Percentiles rank a stretch among this genome's conserved stretches.
phyloP scores from a whole-genome alignment of 2,113 vertebrate genomes.

The Chaetops frenatus region DNA sequence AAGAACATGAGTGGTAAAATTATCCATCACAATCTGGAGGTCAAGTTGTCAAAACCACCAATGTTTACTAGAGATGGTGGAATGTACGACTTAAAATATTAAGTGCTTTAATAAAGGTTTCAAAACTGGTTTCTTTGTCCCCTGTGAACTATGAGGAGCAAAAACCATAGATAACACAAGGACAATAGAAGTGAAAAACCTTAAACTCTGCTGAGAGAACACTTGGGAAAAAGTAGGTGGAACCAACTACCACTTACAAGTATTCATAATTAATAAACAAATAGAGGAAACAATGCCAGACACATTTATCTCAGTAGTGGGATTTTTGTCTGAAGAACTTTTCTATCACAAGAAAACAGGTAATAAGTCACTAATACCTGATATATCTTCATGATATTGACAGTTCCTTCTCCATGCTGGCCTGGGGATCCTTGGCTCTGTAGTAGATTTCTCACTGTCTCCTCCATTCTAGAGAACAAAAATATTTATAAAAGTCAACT shows the following conservation, averaged over 20 bases:
- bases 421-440: conserved; percentile 81
- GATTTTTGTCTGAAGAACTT: neutral
- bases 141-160: neutral
- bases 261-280: neutral
- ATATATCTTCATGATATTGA: conserved; percentile 81
- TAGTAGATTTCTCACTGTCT: conserved; percentile 85
- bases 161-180: neutral
- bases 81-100: neutral
- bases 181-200: neutral
- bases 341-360: neutral
- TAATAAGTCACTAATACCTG: conserved; percentile 72
- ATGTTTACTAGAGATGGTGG: neutral
- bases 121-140: neutral
- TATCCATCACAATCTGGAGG: neutral
- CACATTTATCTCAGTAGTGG: neutral
- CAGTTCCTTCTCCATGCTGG: conserved; percentile 77
- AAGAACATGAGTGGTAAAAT: neutral
- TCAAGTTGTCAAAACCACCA: neutral
- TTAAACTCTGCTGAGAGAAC: neutral
- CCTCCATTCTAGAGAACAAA: conserved; percentile 84
- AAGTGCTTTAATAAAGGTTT: neutral
- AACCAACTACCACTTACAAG: neutral
- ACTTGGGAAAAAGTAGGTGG: neutral
- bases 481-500: conserved; percentile 35
- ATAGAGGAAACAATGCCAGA: neutral